Evolutionary conservation across 2,888 invertebrate genomes (phyloP), one percentile per base, ranked within the genome.

Genomic region (Geotrupes spiniger): DNA sequence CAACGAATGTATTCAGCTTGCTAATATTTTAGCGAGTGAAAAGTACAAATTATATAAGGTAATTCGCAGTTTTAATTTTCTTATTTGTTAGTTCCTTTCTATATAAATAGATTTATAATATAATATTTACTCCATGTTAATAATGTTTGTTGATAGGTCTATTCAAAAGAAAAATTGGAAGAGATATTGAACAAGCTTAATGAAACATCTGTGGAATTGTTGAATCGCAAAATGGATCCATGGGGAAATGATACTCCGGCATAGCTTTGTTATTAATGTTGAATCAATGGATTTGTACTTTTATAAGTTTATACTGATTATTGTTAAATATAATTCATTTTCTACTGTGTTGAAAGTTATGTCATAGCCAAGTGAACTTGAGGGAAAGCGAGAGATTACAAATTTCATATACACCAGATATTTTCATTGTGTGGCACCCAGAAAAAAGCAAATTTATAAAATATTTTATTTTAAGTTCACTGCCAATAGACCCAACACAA

Each of bases 141-240:
- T 48, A 39, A 51, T 52, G 62, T 61, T 41, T 56, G 74, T 69
- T 72, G 57, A 12, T 42, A 87, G 78, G 87, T 89, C 4, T 89
- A 86, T 61, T 80, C 84, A 1, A 87, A 87, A 64, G 85, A 84
- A 53, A 87, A 89, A 66, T 71, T 93, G 37, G 78, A 82, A 46
- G 88, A 92, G 68, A 72, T 93, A 21, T 75, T 93, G 49, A 80
- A 80, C 16, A 87, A 88, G 69, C 77, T 92, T 28, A 82, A 85
- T 38, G 90, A 92, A 64, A 87, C 91, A 1, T 89, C 89, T 5
- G 72, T 92, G 10, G 71, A 81, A 6, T 71, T 92, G 49, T 74
- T 94, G 61, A 86, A 92, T 65, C 80, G 82, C 52, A 87, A 85
- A 62, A 79, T 80, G 63, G 93, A 93, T 78, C 87, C 92, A 41